These are phyloP conservation scores for Odontamblyopus lacepedii DNA, from an alignment of 2,797 vertebrate species.

Conservation along the genomic window DNA sequence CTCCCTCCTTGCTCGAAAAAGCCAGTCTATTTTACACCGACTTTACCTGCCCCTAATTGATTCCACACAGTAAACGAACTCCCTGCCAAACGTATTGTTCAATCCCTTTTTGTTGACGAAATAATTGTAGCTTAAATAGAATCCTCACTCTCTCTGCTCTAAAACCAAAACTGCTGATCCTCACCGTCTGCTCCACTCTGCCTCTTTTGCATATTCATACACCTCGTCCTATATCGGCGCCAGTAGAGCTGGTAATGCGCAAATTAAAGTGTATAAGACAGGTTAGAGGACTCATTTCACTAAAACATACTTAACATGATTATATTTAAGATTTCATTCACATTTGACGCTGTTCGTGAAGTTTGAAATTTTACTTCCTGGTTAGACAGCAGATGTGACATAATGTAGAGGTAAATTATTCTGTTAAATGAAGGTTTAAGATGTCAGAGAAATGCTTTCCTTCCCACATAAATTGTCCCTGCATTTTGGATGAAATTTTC, in stretches of 20 bases:
- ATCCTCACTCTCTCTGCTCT: constrained; percentile 22
- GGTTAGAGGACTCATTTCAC: too few relatives aligned
- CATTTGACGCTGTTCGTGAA: too few relatives aligned
- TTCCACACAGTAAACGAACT: constrained; percentile 63
- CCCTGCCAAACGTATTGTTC: constrained; percentile 55
- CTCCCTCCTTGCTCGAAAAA: constrained; percentile 3
- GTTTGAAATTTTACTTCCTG: too few relatives aligned
- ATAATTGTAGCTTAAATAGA: constrained; percentile 57
- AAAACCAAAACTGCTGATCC: constrained; percentile 20
- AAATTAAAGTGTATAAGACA: too few relatives aligned
- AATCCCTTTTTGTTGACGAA: constrained; percentile 55
- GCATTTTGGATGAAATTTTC: too few relatives aligned
- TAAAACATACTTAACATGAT: too few relatives aligned
- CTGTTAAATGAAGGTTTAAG: too few relatives aligned
- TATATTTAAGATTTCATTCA: too few relatives aligned
- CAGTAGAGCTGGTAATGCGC: too few relatives aligned
- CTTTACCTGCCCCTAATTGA: constrained; percentile 52
- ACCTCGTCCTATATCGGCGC: too few relatives aligned
- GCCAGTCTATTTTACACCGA: constrained; percentile 9
- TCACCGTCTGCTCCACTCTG: constrained; percentile 10
- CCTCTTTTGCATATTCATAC: constrained; percentile 1
- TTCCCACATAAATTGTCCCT: background rate
- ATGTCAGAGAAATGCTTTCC: background rate
- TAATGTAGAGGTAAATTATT: too few relatives aligned
- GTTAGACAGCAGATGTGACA: too few relatives aligned